Percentiles rank a stretch among this genome's conserved stretches.
phyloP scores from a whole-genome alignment of 1,140 invertebrate genomes.

The Cephus cinctus region DNA sequence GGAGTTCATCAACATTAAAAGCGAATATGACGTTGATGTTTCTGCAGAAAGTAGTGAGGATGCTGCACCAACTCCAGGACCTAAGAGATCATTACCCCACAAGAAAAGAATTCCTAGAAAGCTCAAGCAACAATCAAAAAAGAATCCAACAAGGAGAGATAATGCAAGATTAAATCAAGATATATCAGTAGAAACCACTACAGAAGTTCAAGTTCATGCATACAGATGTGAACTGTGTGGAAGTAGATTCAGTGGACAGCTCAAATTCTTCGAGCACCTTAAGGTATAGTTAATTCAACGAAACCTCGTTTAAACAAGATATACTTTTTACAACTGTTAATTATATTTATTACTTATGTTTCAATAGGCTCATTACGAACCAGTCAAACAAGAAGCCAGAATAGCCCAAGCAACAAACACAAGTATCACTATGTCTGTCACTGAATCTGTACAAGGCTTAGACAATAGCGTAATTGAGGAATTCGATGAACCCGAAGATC shows the following conservation, averaged over 20 bases:
- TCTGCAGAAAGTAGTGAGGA: constrained; percentile 48
- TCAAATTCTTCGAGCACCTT: constrained; percentile 79
- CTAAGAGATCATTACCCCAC: constrained; percentile 57
- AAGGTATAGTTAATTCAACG: constrained; percentile 49
- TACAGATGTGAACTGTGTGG: constrained; percentile 71
- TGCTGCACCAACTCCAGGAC: constrained; percentile 33
- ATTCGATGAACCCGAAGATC: constrained; percentile 79
- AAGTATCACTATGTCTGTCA: constrained; percentile 37
- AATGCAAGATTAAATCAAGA: constrained; percentile 22
- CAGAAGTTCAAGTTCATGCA: constrained; percentile 21
- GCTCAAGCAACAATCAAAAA: constrained; percentile 52
- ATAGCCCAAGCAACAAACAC: constrained; percentile 46
- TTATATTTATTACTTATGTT: not conserved
- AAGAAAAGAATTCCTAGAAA: constrained; percentile 61
- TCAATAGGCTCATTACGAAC: constrained; percentile 73
- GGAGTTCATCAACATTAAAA: constrained; percentile 51
- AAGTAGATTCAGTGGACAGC: constrained; percentile 64
- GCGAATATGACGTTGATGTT: constrained; percentile 47
- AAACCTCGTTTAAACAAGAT: constrained; percentile 1
- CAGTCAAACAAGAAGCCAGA: constrained; percentile 54
- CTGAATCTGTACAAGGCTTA: constrained; percentile 34
- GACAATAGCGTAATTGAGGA: constrained; percentile 58
- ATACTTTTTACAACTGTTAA: not conserved
- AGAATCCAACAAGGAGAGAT: constrained; percentile 31
- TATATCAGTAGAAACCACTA: constrained; percentile 5